Conservation (phyloP, 2,888 invertebrate genomes). For the Carabus problematicus region DNA sequence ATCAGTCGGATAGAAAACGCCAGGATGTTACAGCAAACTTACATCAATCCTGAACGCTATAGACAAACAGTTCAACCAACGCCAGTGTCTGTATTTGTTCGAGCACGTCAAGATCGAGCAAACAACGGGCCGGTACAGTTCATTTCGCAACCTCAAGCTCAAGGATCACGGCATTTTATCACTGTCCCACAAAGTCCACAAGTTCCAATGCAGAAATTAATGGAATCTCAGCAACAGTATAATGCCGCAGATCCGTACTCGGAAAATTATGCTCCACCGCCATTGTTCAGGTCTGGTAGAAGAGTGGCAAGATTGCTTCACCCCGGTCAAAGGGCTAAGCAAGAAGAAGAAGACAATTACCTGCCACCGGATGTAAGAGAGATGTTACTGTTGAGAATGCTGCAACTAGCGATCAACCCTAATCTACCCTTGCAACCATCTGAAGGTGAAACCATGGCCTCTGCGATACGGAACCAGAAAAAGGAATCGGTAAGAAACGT, state of each 20-base stretch:
- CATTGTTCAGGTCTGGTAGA: slow-evolving; percentile 51
- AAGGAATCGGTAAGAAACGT: slow-evolving; percentile 72
- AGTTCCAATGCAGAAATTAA: slow-evolving; percentile 25
- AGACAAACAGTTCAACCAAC: slow-evolving; percentile 45
- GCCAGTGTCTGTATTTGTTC: slow-evolving; percentile 47
- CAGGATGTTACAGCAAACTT: slow-evolving; percentile 11
- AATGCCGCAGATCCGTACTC: slow-evolving; percentile 13
- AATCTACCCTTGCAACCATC: slow-evolving; percentile 58
- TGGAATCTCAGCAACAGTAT: slow-evolving; percentile 34
- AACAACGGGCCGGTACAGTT: slow-evolving; percentile 44
- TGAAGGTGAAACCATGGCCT: slow-evolving; percentile 52
- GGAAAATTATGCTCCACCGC: slow-evolving; percentile 9
- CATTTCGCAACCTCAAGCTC: slow-evolving; percentile 21
- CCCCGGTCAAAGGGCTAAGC: slow-evolving; percentile 45
- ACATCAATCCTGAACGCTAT: slow-evolving; percentile 31
- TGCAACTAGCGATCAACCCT: slow-evolving; percentile 74
- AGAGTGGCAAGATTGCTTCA: slow-evolving; percentile 53
- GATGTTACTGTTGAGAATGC: slow-evolving; percentile 74
- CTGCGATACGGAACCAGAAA: slow-evolving; percentile 62
- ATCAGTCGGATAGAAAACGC: slow-evolving; percentile 62
- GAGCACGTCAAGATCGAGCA: slow-evolving; percentile 43
- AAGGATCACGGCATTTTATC: slow-evolving; percentile 43
- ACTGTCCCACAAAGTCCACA: slow-evolving; percentile 34
- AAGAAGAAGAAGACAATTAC: slow-evolving; percentile 65
- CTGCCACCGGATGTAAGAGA: slow-evolving; percentile 75